These are phyloP conservation scores for Bradypodion pumilum DNA, from an alignment of 2,797 vertebrate genomes.

Conservation along the genomic window DNA sequence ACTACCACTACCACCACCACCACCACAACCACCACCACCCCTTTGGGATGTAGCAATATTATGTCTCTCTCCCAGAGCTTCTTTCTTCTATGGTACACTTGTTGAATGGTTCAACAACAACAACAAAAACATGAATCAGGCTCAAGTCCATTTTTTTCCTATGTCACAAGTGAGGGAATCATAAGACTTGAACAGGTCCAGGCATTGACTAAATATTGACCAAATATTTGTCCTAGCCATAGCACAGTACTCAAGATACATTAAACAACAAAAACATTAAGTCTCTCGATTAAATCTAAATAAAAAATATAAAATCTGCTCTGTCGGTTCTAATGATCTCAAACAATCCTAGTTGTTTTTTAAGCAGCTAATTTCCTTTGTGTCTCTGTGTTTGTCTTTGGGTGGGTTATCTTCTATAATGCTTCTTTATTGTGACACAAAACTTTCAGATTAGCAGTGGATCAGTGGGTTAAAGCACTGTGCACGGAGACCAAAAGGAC, in stretches of 20 bases:
- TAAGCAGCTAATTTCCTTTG: too few species aligned
- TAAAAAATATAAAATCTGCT: neutral
- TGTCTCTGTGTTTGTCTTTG: neutral
- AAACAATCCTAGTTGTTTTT: neutral
- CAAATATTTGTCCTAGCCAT: neutral
- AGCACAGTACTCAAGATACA: neutral
- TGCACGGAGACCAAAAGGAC: too few species aligned
- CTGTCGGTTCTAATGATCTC: neutral
- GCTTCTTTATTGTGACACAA: neutral
- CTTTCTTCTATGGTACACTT: neutral
- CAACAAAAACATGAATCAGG: neutral
- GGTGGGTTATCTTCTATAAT: neutral
- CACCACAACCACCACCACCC: too few species aligned
- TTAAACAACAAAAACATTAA: neutral
- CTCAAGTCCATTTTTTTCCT: neutral
- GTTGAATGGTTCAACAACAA: neutral
- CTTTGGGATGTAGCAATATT: too few species aligned
- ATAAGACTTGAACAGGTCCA: neutral
- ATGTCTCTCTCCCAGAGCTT: too few species aligned
- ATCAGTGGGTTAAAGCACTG: too few species aligned
- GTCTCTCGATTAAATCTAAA: neutral
- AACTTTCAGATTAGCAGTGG: neutral
- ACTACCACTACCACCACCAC: too few species aligned
- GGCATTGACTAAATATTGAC: neutral
- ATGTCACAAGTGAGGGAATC: neutral